Evolutionary conservation across 1,140 invertebrate species (phyloP), one percentile per base, ranked within the genome.

Genomic region (Neodiprion virginianus): DNA sequence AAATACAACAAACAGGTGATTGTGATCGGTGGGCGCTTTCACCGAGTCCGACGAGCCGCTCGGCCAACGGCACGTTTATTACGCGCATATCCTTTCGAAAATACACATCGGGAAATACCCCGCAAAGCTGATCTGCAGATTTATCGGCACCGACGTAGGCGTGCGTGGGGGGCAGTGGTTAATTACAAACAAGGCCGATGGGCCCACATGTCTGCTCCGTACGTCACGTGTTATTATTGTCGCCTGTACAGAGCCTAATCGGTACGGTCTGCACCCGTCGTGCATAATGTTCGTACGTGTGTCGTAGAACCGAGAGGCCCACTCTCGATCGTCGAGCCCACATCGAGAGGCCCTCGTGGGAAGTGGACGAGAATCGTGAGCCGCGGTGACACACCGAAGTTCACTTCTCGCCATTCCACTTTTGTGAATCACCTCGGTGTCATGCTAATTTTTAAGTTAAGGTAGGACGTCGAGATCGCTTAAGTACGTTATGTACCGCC

Each of bases 121-220:
- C 28, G 28, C 28, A 40, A 40, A 40, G 28, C n/a, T 8, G 53
- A 17, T 61, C 53, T 61, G 28, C 28, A 40, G 53, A 61, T 61
- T 61, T 61, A 61, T 61, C n/a, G 53, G 11, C 53, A 17, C 53
- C 4, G 53, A 61, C 8, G 53, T 61, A 61, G 53, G 53, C 53
- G 53, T 14, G 53, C 53, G 53, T 61, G 53, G 53, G 53, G 53
- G n/a, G 53, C 11, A 61, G n/a, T 61, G 11, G 53, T 61, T 61
- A 61, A 61, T 61, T 61, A 61, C 53, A 61, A 61, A 61, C 53
- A 61, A 61, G 53, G 53, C 53, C 53, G 53, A 17, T 5, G 53
- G 53, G 53, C 53, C 53, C 53, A 61, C 53, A 61, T 61, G 53
- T 8, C 53, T 14, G 53, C 53, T 17, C 53, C 53, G 53, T 17